Base-by-base conservation (phyloP, 2,113 vertebrate species). In the Laticauda laticaudata region DNA sequence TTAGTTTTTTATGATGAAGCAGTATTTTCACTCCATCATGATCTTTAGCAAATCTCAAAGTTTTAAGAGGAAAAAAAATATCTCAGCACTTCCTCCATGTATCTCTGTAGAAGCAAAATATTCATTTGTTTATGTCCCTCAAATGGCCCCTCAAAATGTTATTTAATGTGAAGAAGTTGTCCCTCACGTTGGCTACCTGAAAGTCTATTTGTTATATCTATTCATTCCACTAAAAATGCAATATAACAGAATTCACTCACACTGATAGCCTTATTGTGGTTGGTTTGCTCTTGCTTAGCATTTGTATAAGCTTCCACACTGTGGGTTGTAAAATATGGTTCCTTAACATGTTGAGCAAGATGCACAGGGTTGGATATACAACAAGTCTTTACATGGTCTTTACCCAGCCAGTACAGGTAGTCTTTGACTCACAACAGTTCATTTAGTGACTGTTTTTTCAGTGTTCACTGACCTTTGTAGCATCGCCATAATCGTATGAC, bases 21-120 rank as follows among this genome's bases (percentile, higher is more conserved):
- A 4, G 5, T 14, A 95, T 85, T 54, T 81, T 97, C 92, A 90
- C 59, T 92, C 95, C 92, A 96, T 64, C 90, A 91, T 0, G 51
- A 93, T 39, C 5, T 75, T 15, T 20, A 89, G 57, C 54, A 87
- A 94, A 89, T 20, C 4, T 5, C 21, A 90, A 89, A 48, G 55
- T 7, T 53, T 90, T 57, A 20, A 54, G 51, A 55, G 5, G n/a
- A 18, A 4, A 18, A 18, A 18, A 5, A 20, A 14, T 1, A 45
- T 6, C 53, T 15, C 53, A 91, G 61, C 21, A 0, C 0, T 89
- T 45, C 53, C 9, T 90, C 88, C 89, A 24, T 0, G 23, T 39
- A 45, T 48, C 21, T 2, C 45, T 53, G 0, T 34, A 0, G 0
- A 87, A 86, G 61, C 69, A 57, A 0, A 9, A 61, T 39, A 24